These are phyloP conservation scores for Tryphoninae sp. DNA, from an alignment of 2,888 invertebrate species.

Conservation along the genomic window DNA sequence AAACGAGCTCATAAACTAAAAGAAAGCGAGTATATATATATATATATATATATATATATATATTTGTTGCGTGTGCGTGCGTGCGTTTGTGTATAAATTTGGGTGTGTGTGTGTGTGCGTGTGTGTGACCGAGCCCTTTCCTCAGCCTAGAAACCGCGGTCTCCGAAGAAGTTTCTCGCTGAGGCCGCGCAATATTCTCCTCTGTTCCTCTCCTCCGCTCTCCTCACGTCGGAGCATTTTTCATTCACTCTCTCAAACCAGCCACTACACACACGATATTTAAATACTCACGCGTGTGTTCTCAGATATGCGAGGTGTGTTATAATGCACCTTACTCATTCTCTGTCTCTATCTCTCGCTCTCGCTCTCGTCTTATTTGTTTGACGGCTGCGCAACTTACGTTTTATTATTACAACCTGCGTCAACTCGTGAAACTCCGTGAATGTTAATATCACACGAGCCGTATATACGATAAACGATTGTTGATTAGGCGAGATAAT, in stretches of 20 bases:
- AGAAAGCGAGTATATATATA: slow-evolving; percentile 36
- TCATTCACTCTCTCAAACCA: slow-evolving; percentile 1
- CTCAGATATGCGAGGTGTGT: not conserved
- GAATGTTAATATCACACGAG: not conserved
- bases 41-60: too few relatives aligned
- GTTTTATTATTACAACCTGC: not conserved
- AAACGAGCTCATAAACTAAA: slow-evolving; percentile 53
- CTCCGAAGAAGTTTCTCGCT: not conserved
- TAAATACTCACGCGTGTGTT: not conserved
- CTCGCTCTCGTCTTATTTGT: not conserved
- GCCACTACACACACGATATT: not conserved
- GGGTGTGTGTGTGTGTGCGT: too few relatives aligned
- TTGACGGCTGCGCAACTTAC: not conserved
- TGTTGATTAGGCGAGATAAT: slow-evolving; percentile 36
- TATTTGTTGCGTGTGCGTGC: too few relatives aligned
- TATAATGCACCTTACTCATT: not conserved
- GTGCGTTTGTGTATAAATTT: too few relatives aligned
- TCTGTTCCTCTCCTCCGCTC: not conserved
- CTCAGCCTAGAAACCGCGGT: not conserved
- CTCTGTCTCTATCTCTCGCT: too few relatives aligned
- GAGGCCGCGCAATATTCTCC: slow-evolving; percentile 27
- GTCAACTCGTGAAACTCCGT: too few relatives aligned
- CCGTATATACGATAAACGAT: slow-evolving; percentile 8
- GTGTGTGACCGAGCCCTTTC: slow-evolving; percentile 7
- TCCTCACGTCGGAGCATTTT: not conserved